Conservation (phyloP, 2,113 vertebrate genomes). For the Budorcas taxicolor region DNA sequence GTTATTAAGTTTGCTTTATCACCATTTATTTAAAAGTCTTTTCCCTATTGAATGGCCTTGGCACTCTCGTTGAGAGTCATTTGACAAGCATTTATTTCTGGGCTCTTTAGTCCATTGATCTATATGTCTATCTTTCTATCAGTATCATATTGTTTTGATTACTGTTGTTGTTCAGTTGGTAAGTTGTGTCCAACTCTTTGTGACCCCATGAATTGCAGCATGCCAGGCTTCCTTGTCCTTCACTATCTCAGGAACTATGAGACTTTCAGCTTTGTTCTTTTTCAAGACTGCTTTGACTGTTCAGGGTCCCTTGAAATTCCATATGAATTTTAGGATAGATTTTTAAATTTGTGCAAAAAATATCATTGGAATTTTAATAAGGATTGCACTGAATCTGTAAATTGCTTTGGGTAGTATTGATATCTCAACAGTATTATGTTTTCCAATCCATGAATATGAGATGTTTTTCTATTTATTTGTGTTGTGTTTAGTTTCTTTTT, state of each 20-base stretch:
- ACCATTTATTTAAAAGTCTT: not conserved
- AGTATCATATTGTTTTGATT: not conserved
- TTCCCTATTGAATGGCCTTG: not conserved
- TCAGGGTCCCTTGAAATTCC: not conserved
- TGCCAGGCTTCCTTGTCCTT: not conserved
- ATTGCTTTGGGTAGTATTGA: not conserved
- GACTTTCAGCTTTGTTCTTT: not conserved
- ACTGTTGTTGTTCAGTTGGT: not conserved
- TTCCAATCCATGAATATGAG: not conserved
- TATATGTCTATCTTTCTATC: not conserved
- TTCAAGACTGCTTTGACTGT: not conserved
- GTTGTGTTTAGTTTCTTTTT: not conserved
- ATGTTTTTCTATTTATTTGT: not conserved
- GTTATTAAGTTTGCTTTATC: not conserved
- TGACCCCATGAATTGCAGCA: not conserved
- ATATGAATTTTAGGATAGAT: not conserved
- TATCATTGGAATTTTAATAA: not conserved
- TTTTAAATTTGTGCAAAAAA: slow-evolving; percentile 12
- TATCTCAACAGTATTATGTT: not conserved
- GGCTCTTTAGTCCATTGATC: not conserved
- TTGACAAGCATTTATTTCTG: not conserved
- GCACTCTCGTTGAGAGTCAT: not conserved
- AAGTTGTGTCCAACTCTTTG: not conserved
- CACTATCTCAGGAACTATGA: not conserved
- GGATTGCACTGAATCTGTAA: not conserved